Conservation (phyloP, 2,888 invertebrate genomes). For the Epinotia ramella region DNA sequence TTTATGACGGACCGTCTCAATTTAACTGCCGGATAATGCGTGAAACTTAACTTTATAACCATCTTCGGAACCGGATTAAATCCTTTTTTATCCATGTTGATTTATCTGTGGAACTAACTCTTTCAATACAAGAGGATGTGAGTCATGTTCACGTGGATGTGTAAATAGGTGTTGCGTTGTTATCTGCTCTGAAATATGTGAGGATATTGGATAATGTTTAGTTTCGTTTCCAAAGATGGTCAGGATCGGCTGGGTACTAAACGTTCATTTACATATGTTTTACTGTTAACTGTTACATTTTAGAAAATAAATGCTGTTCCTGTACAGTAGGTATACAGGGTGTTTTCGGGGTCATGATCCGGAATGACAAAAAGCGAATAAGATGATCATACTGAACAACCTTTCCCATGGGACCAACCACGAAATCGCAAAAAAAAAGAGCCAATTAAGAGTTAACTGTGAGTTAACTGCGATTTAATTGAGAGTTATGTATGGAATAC, state of each 20-base stretch:
- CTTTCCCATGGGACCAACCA: too few relatives aligned
- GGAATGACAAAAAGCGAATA: too few relatives aligned
- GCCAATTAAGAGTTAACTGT: too few relatives aligned
- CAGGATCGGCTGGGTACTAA: neutral
- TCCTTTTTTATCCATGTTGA: conserved; percentile 73
- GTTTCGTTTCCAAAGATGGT: conserved; percentile 24
- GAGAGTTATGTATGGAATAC: too few relatives aligned
- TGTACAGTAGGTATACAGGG: too few relatives aligned
- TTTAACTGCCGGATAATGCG: conserved; percentile 78
- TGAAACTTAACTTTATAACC: conserved; percentile 76
- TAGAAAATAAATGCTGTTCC: too few relatives aligned
- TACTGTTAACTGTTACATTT: too few relatives aligned
- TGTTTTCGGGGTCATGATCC: too few relatives aligned
- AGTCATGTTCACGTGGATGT: conserved; percentile 35
- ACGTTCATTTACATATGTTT: neutral
- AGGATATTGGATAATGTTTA: conserved; percentile 41
- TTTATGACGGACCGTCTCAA: conserved; percentile 60
- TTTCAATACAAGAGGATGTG: conserved; percentile 41
- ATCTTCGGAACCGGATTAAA: conserved; percentile 74
- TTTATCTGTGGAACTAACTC: conserved; percentile 64
- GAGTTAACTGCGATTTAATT: too few relatives aligned
- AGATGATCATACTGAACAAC: too few relatives aligned
- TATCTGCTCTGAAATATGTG: conserved; percentile 34
- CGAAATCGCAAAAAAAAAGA: too few relatives aligned
- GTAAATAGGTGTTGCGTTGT: conserved; percentile 40